Evolutionary conservation across 1,140 invertebrate genomes (phyloP).

Genomic region (Goniozus legneri): DNA sequence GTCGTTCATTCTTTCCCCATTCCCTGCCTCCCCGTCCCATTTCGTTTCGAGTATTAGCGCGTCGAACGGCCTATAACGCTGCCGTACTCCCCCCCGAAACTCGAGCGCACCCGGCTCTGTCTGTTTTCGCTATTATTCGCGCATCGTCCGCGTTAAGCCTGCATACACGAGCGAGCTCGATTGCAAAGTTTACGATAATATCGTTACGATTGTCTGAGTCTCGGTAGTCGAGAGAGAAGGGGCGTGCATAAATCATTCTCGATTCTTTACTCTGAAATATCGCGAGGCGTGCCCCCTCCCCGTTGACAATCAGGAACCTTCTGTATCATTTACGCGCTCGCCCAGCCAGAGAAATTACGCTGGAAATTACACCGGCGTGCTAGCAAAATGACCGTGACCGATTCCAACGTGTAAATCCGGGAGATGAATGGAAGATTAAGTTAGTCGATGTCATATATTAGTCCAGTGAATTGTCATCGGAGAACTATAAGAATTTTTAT

Average conservation of each 20-base stretch:
- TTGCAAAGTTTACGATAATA: conserved; percentile 14
- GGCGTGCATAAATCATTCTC: conserved; percentile 20
- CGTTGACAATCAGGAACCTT: neutral
- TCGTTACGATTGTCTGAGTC: conserved; percentile 7
- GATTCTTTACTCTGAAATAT: neutral
- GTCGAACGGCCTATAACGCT: too few relatives aligned
- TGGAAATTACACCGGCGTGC: neutral
- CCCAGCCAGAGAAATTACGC: neutral
- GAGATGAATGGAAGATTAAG: conserved; percentile 5
- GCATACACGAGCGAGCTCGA: too few relatives aligned
- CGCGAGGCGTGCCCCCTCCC: neutral
- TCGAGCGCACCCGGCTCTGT: too few relatives aligned
- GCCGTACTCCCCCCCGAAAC: too few relatives aligned
- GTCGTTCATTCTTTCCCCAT: conserved; percentile 22
- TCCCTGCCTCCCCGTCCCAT: conserved; percentile 16
- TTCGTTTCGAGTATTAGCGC: conserved; percentile 8
- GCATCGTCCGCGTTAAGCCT: too few relatives aligned
- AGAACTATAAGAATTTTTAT: too few relatives aligned
- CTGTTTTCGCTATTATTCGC: conserved; percentile 11
- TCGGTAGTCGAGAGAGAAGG: conserved; percentile 18
- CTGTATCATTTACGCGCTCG: neutral
- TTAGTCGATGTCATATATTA: conserved; percentile 8
- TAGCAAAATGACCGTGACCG: too few relatives aligned
- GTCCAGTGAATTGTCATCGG: too few relatives aligned
- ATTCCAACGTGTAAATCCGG: conserved; percentile 5